Evolutionary conservation across 2,888 invertebrate species (phyloP).

Genomic region (Yponomeuta evonymella): DNA sequence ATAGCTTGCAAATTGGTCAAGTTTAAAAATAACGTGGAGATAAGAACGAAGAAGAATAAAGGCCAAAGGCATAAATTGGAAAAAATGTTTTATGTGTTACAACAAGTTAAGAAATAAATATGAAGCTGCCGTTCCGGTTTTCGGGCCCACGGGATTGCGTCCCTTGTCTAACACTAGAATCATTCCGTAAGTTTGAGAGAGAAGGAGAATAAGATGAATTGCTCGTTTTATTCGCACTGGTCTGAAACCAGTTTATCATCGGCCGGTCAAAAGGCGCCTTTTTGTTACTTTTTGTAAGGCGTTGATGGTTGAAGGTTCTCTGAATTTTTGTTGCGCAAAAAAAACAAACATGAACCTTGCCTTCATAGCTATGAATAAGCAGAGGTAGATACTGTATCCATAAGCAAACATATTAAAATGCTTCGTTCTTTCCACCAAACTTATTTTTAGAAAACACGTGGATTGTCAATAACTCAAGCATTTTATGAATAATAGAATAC

Average conservation of each 20-base stretch:
- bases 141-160: conserved; percentile 27
- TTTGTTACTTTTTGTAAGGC: conserved; percentile 62
- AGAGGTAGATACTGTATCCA: too few species aligned
- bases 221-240: conserved; percentile 32
- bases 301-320: conserved; percentile 56
- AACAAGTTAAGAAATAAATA: conserved; percentile 73
- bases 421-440: too few species aligned
- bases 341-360: neutral
- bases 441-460: neutral
- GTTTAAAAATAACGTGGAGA: conserved; percentile 37
- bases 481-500: neutral
- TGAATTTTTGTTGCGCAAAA: conserved; percentile 37
- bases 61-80: conserved; percentile 44
- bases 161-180: conserved; percentile 30
- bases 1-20: conserved; percentile 60
- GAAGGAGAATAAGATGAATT: conserved; percentile 40
- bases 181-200: conserved; percentile 32
- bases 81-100: conserved; percentile 59
- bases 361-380: neutral
- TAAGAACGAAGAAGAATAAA: conserved; percentile 38
- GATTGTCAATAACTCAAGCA: neutral
- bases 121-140: conserved; percentile 54
- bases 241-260: conserved; percentile 70
- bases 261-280: conserved; percentile 22
- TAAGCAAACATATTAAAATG: too few species aligned